Evolutionary conservation across 2,888 invertebrate species (phyloP).

Genomic region (Alsophila aescularia): DNA sequence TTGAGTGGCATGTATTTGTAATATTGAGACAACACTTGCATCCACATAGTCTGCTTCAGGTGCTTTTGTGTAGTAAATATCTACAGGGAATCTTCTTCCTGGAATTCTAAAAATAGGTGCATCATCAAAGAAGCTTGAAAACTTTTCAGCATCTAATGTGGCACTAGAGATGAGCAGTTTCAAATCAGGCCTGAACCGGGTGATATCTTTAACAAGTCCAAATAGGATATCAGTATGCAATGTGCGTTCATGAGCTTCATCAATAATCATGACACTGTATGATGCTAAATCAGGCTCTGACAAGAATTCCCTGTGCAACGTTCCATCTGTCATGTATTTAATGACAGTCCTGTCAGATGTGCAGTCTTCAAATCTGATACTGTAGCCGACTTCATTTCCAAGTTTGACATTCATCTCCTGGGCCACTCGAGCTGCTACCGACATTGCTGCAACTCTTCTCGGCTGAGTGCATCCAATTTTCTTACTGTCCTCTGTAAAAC

Average conservation of each 20-base stretch:
- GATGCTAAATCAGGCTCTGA: constrained; percentile 98
- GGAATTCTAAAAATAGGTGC: constrained; percentile 99
- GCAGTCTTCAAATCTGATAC: constrained; percentile 99
- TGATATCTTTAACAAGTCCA: constrained; percentile 98
- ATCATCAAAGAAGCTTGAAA: constrained; percentile 98
- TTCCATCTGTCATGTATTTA: constrained; percentile 99
- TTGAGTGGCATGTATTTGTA: constrained; percentile 99
- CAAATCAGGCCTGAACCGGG: constrained; percentile 95
- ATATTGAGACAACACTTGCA: constrained; percentile 97
- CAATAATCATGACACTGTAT: constrained; percentile 99
- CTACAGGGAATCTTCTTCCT: constrained; percentile 98
- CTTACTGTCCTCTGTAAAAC: constrained; percentile 92
- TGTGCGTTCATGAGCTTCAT: constrained; percentile 99
- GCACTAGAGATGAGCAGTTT: constrained; percentile 99
- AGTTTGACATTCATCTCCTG: constrained; percentile 99
- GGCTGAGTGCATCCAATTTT: constrained; percentile 99
- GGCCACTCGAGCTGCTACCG: constrained; percentile 98
- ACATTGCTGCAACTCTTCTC: constrained; percentile 99
- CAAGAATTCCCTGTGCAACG: constrained; percentile 97
- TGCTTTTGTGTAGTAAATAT: constrained; percentile 99
- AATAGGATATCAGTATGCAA: constrained; percentile 99
- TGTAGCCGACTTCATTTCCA: constrained; percentile 95
- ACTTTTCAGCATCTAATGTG: constrained; percentile 98
- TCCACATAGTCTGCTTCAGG: constrained; percentile 99
- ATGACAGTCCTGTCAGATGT: constrained; percentile 98